These are phyloP conservation scores for Ficedula albicollis DNA, from an alignment of 2,797 vertebrate species.

Conservation along the genomic window DNA sequence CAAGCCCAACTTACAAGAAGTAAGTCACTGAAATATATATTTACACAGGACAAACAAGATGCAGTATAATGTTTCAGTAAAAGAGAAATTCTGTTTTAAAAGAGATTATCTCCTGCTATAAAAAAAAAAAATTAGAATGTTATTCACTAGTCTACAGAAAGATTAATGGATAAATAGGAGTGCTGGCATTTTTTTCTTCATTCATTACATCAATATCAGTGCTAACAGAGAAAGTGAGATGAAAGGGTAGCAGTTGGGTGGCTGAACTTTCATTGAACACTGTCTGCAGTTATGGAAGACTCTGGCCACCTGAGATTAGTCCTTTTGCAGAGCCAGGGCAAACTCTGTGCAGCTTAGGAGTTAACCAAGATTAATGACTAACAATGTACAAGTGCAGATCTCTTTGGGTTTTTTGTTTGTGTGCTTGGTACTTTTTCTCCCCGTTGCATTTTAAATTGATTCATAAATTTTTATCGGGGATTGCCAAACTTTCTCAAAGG, in stretches of 20 bases:
- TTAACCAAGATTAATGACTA: background rate
- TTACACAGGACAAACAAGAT: background rate
- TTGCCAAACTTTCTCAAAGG: background rate
- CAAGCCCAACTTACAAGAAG: background rate
- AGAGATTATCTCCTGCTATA: background rate
- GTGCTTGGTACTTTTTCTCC: background rate
- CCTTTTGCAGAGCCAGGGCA: background rate
- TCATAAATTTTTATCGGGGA: background rate
- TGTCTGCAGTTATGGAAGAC: background rate
- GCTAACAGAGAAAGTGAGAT: background rate
- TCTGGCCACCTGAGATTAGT: background rate
- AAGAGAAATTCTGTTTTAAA: background rate
- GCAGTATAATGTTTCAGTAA: background rate
- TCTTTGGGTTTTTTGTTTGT: background rate
- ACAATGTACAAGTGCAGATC: background rate
- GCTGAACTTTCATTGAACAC: background rate
- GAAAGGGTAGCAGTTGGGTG: fast-evolving
- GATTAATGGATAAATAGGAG: background rate
- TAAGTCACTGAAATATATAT: background rate
- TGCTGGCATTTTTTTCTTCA: background rate
- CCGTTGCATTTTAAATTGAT: background rate
- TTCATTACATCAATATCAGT: background rate
- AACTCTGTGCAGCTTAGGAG: background rate
- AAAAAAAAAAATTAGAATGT: background rate
- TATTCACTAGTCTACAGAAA: background rate